These are phyloP conservation scores for Bubo bubo DNA, from an alignment of 2,113 vertebrate genomes.

Conservation along the genomic window DNA sequence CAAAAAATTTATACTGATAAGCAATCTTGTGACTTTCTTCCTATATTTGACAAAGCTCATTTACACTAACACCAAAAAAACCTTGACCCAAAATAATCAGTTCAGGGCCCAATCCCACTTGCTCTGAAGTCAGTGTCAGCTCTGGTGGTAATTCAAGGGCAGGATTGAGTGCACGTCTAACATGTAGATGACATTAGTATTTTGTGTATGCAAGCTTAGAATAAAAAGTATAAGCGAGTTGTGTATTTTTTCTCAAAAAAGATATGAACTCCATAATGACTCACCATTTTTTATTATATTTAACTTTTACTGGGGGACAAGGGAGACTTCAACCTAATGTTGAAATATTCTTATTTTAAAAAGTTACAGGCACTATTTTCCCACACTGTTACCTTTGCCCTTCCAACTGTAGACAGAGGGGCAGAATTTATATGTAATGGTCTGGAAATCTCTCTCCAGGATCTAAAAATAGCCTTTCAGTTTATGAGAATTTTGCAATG, in stretches of 20 bases:
- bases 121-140: background rate
- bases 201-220: background rate
- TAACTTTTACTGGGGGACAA: background rate
- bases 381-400: background rate
- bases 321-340: background rate
- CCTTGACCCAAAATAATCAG: background rate
- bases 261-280: background rate
- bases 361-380: background rate
- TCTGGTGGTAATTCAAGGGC: background rate
- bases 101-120: background rate
- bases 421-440: background rate
- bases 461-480: constrained; percentile 16
- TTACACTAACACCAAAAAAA: background rate
- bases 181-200: background rate
- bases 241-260: background rate
- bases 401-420: background rate
- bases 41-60: background rate
- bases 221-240: background rate
- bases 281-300: background rate
- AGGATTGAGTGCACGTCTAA: background rate
- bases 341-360: background rate
- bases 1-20: background rate
- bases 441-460: background rate
- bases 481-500: background rate
- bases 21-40: background rate